phyloP scores from a whole-genome alignment of 1,140 invertebrate species.

The Cotesia glomerata region DNA sequence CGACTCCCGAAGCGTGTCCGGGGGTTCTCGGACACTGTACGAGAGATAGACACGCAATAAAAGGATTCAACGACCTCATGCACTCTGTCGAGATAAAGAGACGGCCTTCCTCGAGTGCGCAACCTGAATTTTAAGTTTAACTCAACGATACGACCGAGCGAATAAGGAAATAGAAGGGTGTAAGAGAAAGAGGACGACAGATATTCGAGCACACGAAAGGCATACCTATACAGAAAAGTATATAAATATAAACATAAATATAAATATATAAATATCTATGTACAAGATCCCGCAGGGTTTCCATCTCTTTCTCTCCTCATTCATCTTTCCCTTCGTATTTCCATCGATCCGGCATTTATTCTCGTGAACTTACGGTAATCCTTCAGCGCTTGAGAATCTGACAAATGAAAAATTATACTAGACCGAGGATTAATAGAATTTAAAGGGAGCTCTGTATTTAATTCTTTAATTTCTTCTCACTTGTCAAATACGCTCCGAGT shows the following conservation, averaged over 20 bases:
- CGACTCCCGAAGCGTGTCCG: constrained; percentile 27
- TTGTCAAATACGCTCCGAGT: too few relatives aligned
- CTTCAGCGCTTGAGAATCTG: background rate
- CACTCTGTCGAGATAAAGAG: constrained; percentile 29
- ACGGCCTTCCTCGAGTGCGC: constrained; percentile 22
- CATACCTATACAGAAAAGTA: background rate
- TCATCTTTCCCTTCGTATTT: background rate
- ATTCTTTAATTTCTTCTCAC: background rate
- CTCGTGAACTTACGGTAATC: background rate
- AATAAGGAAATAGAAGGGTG: background rate
- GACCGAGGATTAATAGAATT: background rate
- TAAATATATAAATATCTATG: constrained; percentile 9
- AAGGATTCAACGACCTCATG: constrained; percentile 29
- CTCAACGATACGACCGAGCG: background rate
- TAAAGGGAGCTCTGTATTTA: background rate
- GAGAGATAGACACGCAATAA: constrained; percentile 26
- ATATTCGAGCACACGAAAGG: background rate
- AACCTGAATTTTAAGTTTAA: constrained; percentile 26
- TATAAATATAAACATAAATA: background rate
- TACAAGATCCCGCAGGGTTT: background rate
- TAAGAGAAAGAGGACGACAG: background rate
- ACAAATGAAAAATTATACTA: background rate
- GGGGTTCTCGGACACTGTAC: constrained; percentile 21
- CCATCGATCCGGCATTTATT: background rate
- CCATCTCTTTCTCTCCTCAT: background rate